Base-by-base conservation (phyloP, 2,888 invertebrate species). In the Drosophila melanosoma region DNA sequence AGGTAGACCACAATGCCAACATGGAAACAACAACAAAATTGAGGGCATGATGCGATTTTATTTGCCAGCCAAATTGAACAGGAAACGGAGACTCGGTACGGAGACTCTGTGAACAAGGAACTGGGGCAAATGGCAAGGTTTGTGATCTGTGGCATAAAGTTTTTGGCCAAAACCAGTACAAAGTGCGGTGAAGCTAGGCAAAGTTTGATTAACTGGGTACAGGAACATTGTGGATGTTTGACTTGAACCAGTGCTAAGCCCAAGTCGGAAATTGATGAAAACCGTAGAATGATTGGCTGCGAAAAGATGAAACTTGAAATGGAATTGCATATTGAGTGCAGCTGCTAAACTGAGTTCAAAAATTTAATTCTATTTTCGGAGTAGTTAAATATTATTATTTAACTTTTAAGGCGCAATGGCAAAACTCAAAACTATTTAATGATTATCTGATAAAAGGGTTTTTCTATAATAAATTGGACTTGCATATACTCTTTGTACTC, bases 171-270 rank as follows among this genome's bases (percentile, higher is more conserved):
- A 69, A 45, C 52, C 32, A 53, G 62, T 67, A 60, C 62, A 53
- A 54, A 61, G 51, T 66, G 53, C 29, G 36, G 38, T 20, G 63
- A 5, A 38, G 7, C 40, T 42, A 8, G 40, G 52, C 52, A 36
- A 56, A 69, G 75, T 74, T 76, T 78, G 65, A 84, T 78, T 71
- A 74, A 73, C 76, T 73, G 54, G 60, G 54, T 57, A 40, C 35
- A 23, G 20, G 26, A 42, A 10, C 36, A 59, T 33, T 23, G 20
- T 15, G 15, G 20, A 45, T 45, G 20, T 45, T 45, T 20, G 45
- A 45, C 45, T 45, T 12, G 3, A 45, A 3, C 20, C 20, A 11
- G 12, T 29, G 40, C 26, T 49, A 1, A 54, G 17, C 11, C 26
- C 7, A 40, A 48, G 36, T 65, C 54, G 45, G 51, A 45, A 60